Evolutionary conservation across 2,888 invertebrate species (phyloP).

Genomic region (Xiphydria camelus): DNA sequence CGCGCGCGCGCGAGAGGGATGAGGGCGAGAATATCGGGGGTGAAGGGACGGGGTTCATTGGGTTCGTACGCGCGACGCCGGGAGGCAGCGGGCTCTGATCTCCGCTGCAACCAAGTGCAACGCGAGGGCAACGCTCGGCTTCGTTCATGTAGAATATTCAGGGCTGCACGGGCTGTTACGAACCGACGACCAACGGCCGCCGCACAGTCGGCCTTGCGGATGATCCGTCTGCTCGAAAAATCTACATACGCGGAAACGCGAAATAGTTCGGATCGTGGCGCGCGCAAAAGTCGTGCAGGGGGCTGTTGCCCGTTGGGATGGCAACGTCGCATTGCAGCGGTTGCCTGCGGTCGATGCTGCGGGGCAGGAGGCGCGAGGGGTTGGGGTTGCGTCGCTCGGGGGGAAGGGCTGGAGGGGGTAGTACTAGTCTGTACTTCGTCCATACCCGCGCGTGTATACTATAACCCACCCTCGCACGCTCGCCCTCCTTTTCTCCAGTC

Average conservation of each 20-base stretch:
- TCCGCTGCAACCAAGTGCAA: conserved; percentile 12
- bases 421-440: too few species aligned
- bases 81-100: conserved; percentile 12
- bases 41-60: conserved; percentile 4
- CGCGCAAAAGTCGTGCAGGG: conserved; percentile 26
- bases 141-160: conserved; percentile 4
- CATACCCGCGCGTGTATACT: too few species aligned
- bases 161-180: neutral
- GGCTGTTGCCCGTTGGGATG: conserved; percentile 58
- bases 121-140: conserved; percentile 17
- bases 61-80: conserved; percentile 11
- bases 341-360: conserved; percentile 57
- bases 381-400: conserved; percentile 19
- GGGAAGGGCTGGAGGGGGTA: conserved; percentile 7
- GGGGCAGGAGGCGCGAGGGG: conserved; percentile 32
- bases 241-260: too few species aligned
- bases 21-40: conserved; percentile 3
- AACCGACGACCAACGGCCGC: conserved; percentile 26
- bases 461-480: conserved; percentile 11
- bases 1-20: too few species aligned
- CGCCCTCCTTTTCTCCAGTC: neutral
- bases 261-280: too few species aligned
- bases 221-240: too few species aligned
- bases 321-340: conserved; percentile 59
- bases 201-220: too few species aligned